phyloP scores from a whole-genome alignment of 37 sponge, comb jelly and placozoan genomes.

The Tethya wilhelma region DNA sequence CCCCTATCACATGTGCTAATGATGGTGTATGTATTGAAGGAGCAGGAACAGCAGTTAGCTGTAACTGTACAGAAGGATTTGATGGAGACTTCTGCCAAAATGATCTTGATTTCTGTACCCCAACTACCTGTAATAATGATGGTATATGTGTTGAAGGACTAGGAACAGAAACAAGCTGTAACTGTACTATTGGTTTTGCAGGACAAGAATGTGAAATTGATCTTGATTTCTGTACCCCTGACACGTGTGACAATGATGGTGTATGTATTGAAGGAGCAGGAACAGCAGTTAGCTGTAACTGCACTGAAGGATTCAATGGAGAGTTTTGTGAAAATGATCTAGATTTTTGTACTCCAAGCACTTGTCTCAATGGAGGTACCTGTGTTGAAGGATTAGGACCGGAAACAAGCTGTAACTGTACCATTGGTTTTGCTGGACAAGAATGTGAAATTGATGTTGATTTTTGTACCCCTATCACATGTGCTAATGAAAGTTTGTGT shows the following conservation, averaged over 20 bases:
- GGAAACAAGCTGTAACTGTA: constrained; percentile 35
- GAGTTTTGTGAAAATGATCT: constrained; percentile 23
- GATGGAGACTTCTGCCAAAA: constrained; percentile 10
- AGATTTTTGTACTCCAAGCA: constrained; percentile 10
- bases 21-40: constrained; percentile 57
- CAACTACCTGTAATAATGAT: constrained; percentile 43
- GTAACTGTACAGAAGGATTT: constrained; percentile 34
- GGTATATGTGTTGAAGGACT: constrained; percentile 45
- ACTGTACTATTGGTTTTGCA: constrained; percentile 41
- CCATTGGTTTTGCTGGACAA: constrained; percentile 51
- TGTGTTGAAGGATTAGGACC: constrained; percentile 19
- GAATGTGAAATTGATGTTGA: constrained; percentile 46
- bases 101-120: constrained; percentile 13
- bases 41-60: constrained; percentile 6
- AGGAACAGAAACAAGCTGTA: constrained; percentile 30
- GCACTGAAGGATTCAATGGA: constrained; percentile 38
- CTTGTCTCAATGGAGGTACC: constrained; percentile 34
- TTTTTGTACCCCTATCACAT: constrained; percentile 21
- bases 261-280: constrained; percentile 57
- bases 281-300: constrained; percentile 15
- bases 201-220: constrained; percentile 20
- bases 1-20: constrained; percentile 20
- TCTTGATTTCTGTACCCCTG: background rate
- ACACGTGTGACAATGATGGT: constrained; percentile 54
- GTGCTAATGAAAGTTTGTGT: constrained; percentile 71